phyloP scores from a whole-genome alignment of 2,113 vertebrate genomes.

The Pterophyllum scalare region DNA sequence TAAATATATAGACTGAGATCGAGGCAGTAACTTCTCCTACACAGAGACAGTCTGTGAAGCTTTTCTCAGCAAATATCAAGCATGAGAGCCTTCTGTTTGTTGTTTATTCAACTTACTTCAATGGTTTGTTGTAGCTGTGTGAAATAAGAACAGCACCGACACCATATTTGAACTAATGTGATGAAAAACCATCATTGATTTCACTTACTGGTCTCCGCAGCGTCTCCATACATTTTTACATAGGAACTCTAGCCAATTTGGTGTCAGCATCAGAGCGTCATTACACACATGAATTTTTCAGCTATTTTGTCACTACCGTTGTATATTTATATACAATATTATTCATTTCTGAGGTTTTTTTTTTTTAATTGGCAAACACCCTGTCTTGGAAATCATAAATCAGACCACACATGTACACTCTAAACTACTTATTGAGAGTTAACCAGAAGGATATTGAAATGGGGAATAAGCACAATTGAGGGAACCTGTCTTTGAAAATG shows the following conservation, averaged over 20 bases:
- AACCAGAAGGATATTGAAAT: not conserved
- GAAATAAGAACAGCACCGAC: not conserved
- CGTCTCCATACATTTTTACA: not conserved
- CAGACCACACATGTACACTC: not conserved
- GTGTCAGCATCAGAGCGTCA: not conserved
- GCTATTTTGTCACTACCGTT: no score
- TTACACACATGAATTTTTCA: no score
- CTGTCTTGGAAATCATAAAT: not conserved
- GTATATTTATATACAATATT: no score
- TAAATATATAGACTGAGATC: not conserved
- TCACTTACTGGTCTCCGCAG: not conserved
- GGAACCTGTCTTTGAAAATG: no score
- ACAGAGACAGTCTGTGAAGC: not conserved
- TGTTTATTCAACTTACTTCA: not conserved
- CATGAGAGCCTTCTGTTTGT: constrained; percentile 3
- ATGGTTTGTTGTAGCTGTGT: not conserved
- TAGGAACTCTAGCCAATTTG: not conserved
- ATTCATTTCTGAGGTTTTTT: no score
- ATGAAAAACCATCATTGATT: not conserved
- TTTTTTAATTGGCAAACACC: no score
- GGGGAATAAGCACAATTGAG: no score
- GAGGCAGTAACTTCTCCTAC: not conserved
- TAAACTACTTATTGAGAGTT: not conserved
- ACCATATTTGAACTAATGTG: not conserved
- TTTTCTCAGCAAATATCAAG: not conserved